A percentile compares a stretch with the other conserved stretches of the same genome.
Evolutionary conservation across 2,113 vertebrate genomes (phyloP).

Genomic region (Dasyurus viverrinus): DNA sequence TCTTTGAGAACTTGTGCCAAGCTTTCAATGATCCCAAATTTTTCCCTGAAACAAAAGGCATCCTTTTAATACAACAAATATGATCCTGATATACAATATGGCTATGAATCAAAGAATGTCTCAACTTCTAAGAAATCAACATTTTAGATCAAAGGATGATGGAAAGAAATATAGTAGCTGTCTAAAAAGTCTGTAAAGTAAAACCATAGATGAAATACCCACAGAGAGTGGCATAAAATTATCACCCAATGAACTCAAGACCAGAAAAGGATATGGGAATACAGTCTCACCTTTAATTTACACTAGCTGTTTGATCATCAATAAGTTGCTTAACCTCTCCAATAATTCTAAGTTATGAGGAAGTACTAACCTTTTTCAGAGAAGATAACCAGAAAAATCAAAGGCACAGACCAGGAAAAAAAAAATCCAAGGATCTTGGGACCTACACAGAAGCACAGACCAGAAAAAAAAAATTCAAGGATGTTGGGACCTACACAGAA

Average conservation of each 20-base stretch:
- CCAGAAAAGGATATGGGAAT: neutral
- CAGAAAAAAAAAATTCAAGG: too few species aligned
- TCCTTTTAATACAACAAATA: neutral
- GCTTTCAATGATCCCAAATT: neutral
- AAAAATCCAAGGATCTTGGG: too few species aligned
- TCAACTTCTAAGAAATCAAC: neutral
- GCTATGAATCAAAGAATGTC: neutral
- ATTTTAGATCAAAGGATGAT: neutral
- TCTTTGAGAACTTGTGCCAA: neutral
- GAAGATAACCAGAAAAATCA: neutral
- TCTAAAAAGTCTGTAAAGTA: neutral
- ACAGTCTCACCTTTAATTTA: neutral
- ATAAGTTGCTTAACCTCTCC: neutral
- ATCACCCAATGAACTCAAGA: neutral
- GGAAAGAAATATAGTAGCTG: neutral
- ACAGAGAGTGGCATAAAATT: neutral
- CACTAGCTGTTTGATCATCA: neutral
- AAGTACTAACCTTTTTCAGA: neutral
- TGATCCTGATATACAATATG: neutral
- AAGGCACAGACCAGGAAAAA: neutral
- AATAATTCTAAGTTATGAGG: too few species aligned
- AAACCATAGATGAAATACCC: too few species aligned
- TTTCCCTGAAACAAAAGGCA: neutral
- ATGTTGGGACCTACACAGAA: too few species aligned
- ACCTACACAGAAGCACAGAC: too few species aligned